Base-by-base conservation (phyloP, 2,888 invertebrate species). In the Leptinotarsa rubiginosa region DNA sequence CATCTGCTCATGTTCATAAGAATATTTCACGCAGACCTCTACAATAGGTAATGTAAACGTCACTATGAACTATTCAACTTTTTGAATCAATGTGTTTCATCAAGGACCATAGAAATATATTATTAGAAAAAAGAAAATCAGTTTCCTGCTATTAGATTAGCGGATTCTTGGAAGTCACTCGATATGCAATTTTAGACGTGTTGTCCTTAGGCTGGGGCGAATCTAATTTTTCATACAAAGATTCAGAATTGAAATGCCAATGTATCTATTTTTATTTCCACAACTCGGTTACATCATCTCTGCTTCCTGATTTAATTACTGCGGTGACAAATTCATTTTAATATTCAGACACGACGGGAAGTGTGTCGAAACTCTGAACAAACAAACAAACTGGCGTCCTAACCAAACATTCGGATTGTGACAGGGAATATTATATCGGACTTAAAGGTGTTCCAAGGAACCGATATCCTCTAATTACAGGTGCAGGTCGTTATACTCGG, bases 351-450 rank as follows among this genome's bases (percentile, higher is more conserved):
- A 65, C 20, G 50, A 59, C 52, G n/a, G 52, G 65, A 65, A 31
- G 18, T 47, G 50, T 65, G 65, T 65, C 31, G 65, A n/a, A 52
- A 70, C 62, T 52, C 15, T 3, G 50, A 50, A 65, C 52, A 65
- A 65, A 65, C 52, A 65, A 65, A 70, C 65, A 70, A n/a, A 52
- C 50, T 70, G 15, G 52, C 54, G 64, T 70, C 70, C 70, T 70
- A 70, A 41, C 41, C 22, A 70, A 70, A 70, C 52, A 70, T 52
- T 49, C 18, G 65, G 41, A 41, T 20, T 65, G 22, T 70, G 70
- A 65, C 65, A 16, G 22, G 47, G 70, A 64, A 70, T 70, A 70
- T 50, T 18, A 50, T 50, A 25, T 65, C 62, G 52, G 64, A 25
- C 15, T 70, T 64, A n/a, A 64, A 70, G 52, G 41, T 65, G 50